These are phyloP conservation scores for Tetraneura akinire DNA, from an alignment of 1,140 invertebrate genomes.

Conservation along the genomic window DNA sequence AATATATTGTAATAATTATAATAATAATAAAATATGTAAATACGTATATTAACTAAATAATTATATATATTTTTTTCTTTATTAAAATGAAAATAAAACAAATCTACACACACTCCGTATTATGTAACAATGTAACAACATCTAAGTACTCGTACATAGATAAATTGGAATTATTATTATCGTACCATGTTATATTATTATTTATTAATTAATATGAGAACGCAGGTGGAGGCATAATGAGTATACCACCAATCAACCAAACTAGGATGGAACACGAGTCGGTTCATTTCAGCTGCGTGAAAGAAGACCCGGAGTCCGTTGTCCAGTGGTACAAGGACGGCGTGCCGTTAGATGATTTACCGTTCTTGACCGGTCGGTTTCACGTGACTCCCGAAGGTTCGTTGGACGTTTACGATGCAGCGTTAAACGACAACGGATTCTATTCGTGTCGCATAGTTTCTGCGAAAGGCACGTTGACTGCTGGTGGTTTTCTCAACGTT, in stretches of 20 bases:
- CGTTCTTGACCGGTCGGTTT: slow-evolving; percentile 68
- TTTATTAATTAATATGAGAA: background rate
- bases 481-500: slow-evolving; percentile 87
- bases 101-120: too few relatives aligned
- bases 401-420: slow-evolving; percentile 72
- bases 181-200: background rate
- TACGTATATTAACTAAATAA: background rate
- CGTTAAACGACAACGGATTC: slow-evolving; percentile 81
- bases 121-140: too few relatives aligned
- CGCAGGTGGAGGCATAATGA: slow-evolving; percentile 80
- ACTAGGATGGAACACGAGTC: slow-evolving; percentile 83
- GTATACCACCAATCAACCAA: slow-evolving; percentile 82
- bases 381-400: slow-evolving; percentile 70
- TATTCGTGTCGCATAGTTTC: slow-evolving; percentile 87
- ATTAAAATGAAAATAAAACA: too few relatives aligned
- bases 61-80: background rate
- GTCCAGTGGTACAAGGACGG: slow-evolving; percentile 74
- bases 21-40: too few relatives aligned
- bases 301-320: slow-evolving; percentile 67
- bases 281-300: slow-evolving; percentile 79
- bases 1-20: too few relatives aligned
- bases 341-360: slow-evolving; percentile 64
- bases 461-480: slow-evolving; percentile 77
- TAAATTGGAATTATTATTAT: too few relatives aligned
- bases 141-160: too few relatives aligned